Conservation (phyloP, 2,113 vertebrate genomes). For the Takifugu bimaculatus region DNA sequence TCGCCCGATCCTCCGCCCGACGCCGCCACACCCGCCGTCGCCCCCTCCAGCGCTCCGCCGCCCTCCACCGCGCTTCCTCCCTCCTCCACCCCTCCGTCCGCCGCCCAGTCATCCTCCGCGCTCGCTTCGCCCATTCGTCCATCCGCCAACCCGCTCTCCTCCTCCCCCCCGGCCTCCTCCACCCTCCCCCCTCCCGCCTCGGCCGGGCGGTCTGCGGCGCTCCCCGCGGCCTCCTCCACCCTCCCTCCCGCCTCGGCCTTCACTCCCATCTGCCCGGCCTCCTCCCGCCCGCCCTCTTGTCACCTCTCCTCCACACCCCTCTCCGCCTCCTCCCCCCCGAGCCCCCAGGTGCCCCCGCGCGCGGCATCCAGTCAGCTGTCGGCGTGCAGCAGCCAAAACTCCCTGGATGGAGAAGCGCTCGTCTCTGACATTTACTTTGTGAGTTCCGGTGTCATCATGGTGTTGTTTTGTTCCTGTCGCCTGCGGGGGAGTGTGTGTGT, state of each 20-base stretch:
- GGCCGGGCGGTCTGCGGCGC: background rate
- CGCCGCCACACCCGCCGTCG: conserved; percentile 16
- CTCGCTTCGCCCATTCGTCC: conserved; percentile 50
- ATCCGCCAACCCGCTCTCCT: conserved; percentile 48
- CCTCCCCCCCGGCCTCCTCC: conserved; percentile 25
- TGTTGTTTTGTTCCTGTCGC: background rate
- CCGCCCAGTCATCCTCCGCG: conserved; percentile 33
- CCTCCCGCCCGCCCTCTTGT: conserved; percentile 34
- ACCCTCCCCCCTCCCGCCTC: conserved; percentile 14
- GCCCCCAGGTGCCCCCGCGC: conserved; percentile 50
- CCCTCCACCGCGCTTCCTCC: conserved; percentile 49
- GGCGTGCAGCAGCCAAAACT: conserved; percentile 85
- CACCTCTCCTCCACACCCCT: conserved; percentile 55
- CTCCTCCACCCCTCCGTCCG: conserved; percentile 37
- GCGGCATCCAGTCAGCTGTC: conserved; percentile 81
- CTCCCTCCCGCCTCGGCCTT: conserved; percentile 51
- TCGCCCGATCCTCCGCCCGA: conserved; percentile 24
- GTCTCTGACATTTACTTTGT: conserved; percentile 96
- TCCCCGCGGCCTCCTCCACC: conserved; percentile 13
- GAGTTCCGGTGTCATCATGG: conserved; percentile 68
- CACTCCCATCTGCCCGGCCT: conserved; percentile 48
- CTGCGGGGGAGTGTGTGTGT: conserved; percentile 38
- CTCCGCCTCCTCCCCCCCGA: conserved; percentile 56
- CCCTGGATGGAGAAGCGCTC: conserved; percentile 82
- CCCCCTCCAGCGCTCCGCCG: conserved; percentile 15